Evolutionary conservation across 2,113 vertebrate genomes (phyloP), one percentile per base, ranked within the genome.

Genomic region (Apteryx owenii): DNA sequence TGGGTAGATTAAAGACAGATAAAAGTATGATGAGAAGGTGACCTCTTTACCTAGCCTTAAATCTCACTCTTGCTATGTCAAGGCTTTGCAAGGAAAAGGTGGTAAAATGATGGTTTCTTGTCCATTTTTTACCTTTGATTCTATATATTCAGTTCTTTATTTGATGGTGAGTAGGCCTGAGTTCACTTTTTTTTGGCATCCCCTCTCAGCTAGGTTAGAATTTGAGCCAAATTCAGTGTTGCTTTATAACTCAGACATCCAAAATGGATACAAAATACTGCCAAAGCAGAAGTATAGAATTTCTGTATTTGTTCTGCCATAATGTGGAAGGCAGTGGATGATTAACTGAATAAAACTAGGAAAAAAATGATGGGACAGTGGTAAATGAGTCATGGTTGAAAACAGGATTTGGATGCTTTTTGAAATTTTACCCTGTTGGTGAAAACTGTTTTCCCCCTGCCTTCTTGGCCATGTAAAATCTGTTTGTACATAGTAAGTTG

Each of bases 401-500:
- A 90, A 76, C 25, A 60, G 10, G n/a, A 64, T 71, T 90, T 68
- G 66, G 33, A 51, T 90, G 21, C 12, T 89, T 85, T 75, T 1
- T 14, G 42, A 9, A 8, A 38, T 23, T 61, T 90, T 82, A n/a
- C 8, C 8, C 25, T 18, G 9, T 42, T 10, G 31, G 51, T 40
- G n/a, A 38, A 20, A 64, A 11, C 21, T 64, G 4, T 19, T 36
- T 31, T 31, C 8, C 36, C 29, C 60, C 53, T 60, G 31, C 44
- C 25, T 7, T 4, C 5, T 71, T 71, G 14, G 5, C 15, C 17
- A 1, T 1, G 0, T 58, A 31, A 58, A 58, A 58, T 81, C 54
- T 71, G 9, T 71, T 19, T 88, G 33, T 93, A 15, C 17, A 44
- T 48, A 53, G 2, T 60, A 60, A 83, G 31, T 61, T 94, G 31